Evolutionary conservation across 64 coral and sea anemone species (phyloP).

Genomic region (Orbicella faveolata): DNA sequence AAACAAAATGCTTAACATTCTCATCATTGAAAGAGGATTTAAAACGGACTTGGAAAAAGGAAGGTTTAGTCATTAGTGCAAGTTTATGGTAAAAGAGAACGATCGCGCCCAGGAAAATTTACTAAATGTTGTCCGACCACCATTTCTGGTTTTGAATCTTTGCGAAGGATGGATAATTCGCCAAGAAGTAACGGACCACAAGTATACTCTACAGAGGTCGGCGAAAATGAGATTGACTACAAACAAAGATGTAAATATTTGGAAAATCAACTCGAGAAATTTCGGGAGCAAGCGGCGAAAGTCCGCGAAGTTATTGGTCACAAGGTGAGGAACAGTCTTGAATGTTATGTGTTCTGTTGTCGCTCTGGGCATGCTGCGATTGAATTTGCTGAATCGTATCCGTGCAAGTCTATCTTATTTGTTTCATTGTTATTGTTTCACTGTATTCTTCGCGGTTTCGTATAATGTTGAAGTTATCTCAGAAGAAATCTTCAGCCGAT

Average conservation of each 20-base stretch:
- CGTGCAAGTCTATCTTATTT: neutral
- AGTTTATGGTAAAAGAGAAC: neutral
- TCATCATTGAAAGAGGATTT: neutral
- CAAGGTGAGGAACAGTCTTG: constrained; percentile 44
- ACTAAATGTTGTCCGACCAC: neutral
- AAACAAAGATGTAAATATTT: constrained; percentile 55
- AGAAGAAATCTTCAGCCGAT: neutral
- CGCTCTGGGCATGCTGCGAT: neutral
- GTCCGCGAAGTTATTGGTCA: constrained; percentile 71
- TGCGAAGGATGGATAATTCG: constrained; percentile 22
- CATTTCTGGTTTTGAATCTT: neutral
- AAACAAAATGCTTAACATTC: constrained; percentile 35
- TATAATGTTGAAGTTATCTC: neutral
- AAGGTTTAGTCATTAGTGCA: neutral
- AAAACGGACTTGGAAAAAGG: neutral
- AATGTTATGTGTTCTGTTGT: neutral
- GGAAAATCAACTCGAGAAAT: constrained; percentile 63
- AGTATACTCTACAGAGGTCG: neutral
- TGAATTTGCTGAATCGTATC: neutral
- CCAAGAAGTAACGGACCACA: constrained; percentile 15
- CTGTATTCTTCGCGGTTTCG: neutral
- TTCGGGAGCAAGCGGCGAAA: constrained; percentile 66
- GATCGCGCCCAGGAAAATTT: constrained; percentile 11
- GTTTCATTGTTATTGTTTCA: constrained; percentile 13
- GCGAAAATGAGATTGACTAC: constrained; percentile 56